Evolutionary conservation across 2,888 invertebrate genomes (phyloP).

Genomic region (Drosophila flavopinicola): DNA sequence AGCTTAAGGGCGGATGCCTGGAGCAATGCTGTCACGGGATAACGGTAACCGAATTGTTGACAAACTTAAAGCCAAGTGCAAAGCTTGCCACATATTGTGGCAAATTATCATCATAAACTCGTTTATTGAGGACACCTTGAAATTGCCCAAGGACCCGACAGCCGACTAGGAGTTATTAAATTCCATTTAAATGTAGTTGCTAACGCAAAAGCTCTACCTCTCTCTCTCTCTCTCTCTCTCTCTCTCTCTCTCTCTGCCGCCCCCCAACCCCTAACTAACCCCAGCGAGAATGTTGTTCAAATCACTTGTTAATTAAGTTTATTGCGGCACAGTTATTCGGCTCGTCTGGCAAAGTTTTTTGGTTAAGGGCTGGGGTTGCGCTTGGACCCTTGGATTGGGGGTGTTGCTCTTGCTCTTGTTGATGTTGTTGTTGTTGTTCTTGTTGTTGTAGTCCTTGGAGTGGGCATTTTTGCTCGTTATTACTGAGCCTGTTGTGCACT

Average conservation of each 20-base stretch:
- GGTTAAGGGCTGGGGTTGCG: not conserved
- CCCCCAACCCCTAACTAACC: too few relatives aligned
- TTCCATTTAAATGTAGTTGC: slow-evolving; percentile 50
- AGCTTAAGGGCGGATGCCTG: not conserved
- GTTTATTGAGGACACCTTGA: slow-evolving; percentile 51
- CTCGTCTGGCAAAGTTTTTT: slow-evolving; percentile 34
- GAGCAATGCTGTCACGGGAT: not conserved
- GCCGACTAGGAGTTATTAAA: slow-evolving; percentile 45
- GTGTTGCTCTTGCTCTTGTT: not conserved
- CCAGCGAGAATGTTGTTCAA: slow-evolving; percentile 41
- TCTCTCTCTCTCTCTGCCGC: too few relatives aligned
- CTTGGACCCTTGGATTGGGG: slow-evolving; percentile 7
- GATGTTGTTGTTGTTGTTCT: too few relatives aligned
- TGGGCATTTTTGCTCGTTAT: slow-evolving; percentile 48
- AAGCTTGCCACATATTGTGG: slow-evolving; percentile 50
- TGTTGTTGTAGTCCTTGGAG: too few relatives aligned
- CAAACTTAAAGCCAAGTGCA: slow-evolving; percentile 37
- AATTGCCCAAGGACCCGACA: not conserved
- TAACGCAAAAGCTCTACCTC: slow-evolving; percentile 5
- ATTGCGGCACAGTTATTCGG: slow-evolving; percentile 52
- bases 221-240: not conserved
- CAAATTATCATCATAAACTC: slow-evolving; percentile 62
- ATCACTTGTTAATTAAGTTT: slow-evolving; percentile 68
- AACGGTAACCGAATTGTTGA: slow-evolving; percentile 31
- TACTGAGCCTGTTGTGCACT: slow-evolving; percentile 60